A percentile compares a stretch with the other conserved stretches of the same genome.
Evolutionary conservation across 2,113 vertebrate genomes (phyloP).

Genomic region (Petromus typicus): DNA sequence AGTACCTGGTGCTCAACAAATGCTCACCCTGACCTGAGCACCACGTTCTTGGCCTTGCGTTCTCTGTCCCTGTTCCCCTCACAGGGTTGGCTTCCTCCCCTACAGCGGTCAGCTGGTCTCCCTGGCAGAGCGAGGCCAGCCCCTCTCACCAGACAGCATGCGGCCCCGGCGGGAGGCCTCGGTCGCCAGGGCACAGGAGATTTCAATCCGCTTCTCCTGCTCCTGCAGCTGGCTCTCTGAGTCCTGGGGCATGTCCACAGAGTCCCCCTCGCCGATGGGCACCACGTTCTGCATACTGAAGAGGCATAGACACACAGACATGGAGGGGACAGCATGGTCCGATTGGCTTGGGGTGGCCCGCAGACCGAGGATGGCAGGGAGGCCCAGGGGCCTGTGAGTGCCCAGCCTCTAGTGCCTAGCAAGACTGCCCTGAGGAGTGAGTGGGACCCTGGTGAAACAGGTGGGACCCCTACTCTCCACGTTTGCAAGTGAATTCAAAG

Average conservation of each 20-base stretch:
- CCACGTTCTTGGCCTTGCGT: background rate
- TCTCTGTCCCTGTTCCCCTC: conserved; percentile 45
- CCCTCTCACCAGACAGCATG: conserved; percentile 95
- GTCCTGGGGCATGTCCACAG: conserved; percentile 89
- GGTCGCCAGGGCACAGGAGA: conserved; percentile 95
- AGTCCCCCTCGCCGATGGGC: conserved; percentile 92
- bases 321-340: conserved; percentile 71
- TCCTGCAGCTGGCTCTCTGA: conserved; percentile 95
- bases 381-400: background rate
- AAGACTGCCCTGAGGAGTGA: conserved; percentile 52
- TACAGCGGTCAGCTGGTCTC: conserved; percentile 52
- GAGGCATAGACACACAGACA: conserved; percentile 79
- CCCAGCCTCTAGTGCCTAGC: conserved; percentile 45
- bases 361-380: background rate
- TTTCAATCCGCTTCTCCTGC: conserved; percentile 98
- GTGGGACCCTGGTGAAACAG: conserved; percentile 31
- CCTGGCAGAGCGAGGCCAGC: conserved; percentile 77
- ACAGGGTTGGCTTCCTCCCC: conserved; percentile 58
- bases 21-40: background rate
- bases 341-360: conserved; percentile 10
- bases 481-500: background rate
- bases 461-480: conserved; percentile 14
- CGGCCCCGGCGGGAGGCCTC: conserved; percentile 97
- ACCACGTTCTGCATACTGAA: conserved; percentile 96
- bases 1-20: conserved; percentile 6